Conservation (phyloP, 2,113 vertebrate genomes). For the Stomatorhinus ivindoensis region DNA sequence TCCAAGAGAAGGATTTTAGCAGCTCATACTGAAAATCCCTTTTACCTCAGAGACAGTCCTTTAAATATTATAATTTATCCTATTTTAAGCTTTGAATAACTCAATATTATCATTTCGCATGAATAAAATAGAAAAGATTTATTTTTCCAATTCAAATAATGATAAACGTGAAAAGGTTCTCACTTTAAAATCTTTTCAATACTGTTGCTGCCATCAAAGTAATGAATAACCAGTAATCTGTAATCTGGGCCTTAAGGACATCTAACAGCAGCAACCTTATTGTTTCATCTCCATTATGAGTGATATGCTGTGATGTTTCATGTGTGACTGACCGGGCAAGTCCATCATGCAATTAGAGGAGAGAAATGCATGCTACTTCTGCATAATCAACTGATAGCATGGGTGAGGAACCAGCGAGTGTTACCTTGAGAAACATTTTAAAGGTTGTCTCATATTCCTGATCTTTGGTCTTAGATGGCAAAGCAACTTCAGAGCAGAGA, state of each 20-base stretch:
- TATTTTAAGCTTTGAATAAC: background rate
- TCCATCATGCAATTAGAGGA: background rate
- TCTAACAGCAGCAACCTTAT: background rate
- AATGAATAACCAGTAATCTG: background rate
- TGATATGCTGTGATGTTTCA: background rate
- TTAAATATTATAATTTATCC: background rate
- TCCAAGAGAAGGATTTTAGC: background rate
- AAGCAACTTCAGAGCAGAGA: background rate
- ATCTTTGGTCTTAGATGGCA: background rate
- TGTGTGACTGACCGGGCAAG: background rate
- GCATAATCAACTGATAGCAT: background rate
- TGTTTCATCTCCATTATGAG: background rate
- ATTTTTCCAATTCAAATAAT: background rate
- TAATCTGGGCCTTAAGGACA: background rate
- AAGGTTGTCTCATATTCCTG: background rate
- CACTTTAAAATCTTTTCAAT: background rate
- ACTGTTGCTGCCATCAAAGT: background rate
- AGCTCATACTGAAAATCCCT: background rate
- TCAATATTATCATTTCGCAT: background rate
- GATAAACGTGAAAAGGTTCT: background rate
- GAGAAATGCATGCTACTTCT: background rate
- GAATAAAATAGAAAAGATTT: background rate
- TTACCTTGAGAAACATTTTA: no score
- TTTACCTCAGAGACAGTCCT: background rate
- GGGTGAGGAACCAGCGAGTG: background rate